phyloP scores from a whole-genome alignment of 2,113 vertebrate genomes.

The Origma solitaria region DNA sequence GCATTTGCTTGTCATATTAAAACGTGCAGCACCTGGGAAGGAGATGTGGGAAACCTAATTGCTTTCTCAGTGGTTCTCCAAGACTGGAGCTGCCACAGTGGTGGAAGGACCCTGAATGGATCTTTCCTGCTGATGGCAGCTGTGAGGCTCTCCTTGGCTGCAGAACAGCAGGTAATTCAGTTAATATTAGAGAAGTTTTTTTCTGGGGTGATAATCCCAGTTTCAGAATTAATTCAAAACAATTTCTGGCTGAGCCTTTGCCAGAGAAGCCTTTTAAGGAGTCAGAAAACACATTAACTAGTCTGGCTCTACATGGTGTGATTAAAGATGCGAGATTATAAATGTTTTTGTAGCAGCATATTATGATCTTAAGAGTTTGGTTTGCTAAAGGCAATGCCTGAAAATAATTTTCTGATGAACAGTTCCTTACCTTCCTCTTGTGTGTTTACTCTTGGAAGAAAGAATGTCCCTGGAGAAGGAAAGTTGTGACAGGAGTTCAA shows the following conservation, averaged over 20 bases:
- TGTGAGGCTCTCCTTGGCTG: background rate
- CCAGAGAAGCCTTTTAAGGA: background rate
- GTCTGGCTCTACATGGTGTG: background rate
- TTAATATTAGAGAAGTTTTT: background rate
- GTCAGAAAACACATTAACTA: background rate
- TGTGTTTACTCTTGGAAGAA: conserved; percentile 31
- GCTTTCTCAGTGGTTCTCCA: background rate
- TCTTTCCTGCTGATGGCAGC: background rate
- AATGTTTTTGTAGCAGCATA: background rate
- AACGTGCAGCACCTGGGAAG: background rate
- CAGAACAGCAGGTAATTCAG: background rate
- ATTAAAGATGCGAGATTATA: background rate
- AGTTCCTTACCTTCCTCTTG: background rate
- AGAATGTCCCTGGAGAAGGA: conserved; percentile 38
- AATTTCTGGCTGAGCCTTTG: background rate
- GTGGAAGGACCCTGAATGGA: background rate
- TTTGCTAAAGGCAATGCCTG: conserved; percentile 1
- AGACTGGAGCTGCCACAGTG: background rate
- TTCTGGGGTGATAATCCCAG: background rate
- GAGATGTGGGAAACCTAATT: background rate
- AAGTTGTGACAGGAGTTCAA: conserved; percentile 54
- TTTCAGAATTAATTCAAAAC: background rate
- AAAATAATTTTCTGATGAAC: background rate
- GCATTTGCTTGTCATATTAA: background rate
- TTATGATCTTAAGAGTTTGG: background rate